Evolutionary conservation across 2,797 vertebrate genomes (phyloP).

Genomic region (Ambastaia sidthimunki): DNA sequence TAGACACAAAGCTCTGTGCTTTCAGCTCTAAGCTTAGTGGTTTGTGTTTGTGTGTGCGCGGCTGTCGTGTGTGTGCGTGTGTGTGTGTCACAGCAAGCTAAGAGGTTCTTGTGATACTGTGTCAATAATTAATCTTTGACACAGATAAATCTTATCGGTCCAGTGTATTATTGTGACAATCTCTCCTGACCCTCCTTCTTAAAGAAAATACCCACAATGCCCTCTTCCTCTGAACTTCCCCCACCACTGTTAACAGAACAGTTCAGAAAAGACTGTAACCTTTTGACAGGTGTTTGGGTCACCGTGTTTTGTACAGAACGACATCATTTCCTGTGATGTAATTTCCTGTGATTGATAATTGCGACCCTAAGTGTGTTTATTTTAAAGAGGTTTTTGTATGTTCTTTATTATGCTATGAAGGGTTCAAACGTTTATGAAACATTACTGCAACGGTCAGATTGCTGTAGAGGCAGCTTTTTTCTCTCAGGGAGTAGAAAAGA

Average conservation of each 20-base stretch:
- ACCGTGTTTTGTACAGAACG: neutral
- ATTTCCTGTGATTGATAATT: neutral
- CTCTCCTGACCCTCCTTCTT: slow-evolving; percentile 54
- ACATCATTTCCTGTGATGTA: neutral
- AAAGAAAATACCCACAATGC: slow-evolving; percentile 35
- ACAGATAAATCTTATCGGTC: slow-evolving; percentile 67
- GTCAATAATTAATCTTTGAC: slow-evolving; percentile 64
- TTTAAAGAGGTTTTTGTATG: neutral
- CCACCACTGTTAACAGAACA: neutral
- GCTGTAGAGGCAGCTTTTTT: slow-evolving; percentile 34
- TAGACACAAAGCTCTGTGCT: slow-evolving; percentile 25
- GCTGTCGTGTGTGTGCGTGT: slow-evolving; percentile 24
- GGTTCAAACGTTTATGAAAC: slow-evolving; percentile 30
- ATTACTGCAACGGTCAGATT: neutral
- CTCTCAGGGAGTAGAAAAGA: slow-evolving; percentile 53
- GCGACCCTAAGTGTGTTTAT: slow-evolving; percentile 8
- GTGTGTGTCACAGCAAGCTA: slow-evolving; percentile 38
- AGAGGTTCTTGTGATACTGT: slow-evolving; percentile 58
- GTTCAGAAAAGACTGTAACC: neutral
- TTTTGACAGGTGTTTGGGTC: neutral
- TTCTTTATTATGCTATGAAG: slow-evolving; percentile 39
- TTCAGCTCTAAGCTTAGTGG: slow-evolving; percentile 58
- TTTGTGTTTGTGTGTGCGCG: slow-evolving; percentile 35
- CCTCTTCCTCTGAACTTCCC: neutral
- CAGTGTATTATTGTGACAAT: slow-evolving; percentile 59